A percentile compares a stretch with the other conserved stretches of the same genome.
phyloP scores from a whole-genome alignment of 2,113 vertebrate species.

The Chauna torquata region DNA sequence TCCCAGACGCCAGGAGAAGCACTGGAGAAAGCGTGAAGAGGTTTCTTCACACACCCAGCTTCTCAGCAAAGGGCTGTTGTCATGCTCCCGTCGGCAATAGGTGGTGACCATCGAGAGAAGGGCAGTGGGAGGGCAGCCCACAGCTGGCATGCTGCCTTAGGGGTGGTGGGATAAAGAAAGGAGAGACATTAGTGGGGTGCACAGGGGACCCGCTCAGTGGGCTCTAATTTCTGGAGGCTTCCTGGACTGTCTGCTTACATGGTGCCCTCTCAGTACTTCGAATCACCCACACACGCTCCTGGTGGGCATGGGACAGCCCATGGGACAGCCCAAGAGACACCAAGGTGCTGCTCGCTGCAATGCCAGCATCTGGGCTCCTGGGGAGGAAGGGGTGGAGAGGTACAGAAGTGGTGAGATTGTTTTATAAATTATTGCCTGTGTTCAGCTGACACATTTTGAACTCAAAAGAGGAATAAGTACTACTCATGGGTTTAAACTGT shows the following conservation, averaged over 20 bases:
- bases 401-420: not conserved
- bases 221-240: not conserved
- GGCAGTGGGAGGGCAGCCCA: not conserved
- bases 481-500: conserved; percentile 41
- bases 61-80: not conserved
- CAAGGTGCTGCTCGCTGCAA: not conserved
- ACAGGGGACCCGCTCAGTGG: not conserved
- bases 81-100: fast-evolving
- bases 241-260: fast-evolving
- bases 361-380: not conserved
- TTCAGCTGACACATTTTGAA: conserved; percentile 5
- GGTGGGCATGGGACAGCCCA: not conserved
- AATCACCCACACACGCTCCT: fast-evolving
- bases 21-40: not conserved
- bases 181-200: not conserved
- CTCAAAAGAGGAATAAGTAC: conserved; percentile 30
- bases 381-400: not conserved
- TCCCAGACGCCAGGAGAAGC: not conserved
- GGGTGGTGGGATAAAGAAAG: not conserved
- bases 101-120: not conserved
- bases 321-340: not conserved
- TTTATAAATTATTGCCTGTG: conserved; percentile 32
- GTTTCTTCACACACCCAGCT: not conserved
- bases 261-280: not conserved
- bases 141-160: fast-evolving